phyloP scores from a whole-genome alignment of 2,797 vertebrate species.

The Gambelia wislizenii region DNA sequence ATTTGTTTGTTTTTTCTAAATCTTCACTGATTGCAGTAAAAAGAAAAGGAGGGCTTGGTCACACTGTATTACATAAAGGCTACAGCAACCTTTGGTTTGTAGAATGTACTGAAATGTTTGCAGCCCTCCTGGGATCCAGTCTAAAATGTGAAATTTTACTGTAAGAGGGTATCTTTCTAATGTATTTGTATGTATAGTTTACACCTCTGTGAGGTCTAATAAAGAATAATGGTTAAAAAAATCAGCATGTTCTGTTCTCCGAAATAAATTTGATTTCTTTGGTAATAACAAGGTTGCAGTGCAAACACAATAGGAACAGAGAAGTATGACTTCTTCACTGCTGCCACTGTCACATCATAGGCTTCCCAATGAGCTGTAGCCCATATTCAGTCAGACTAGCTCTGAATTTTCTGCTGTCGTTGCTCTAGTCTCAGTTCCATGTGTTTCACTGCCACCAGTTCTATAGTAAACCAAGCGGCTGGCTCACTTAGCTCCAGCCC shows the following conservation, averaged over 20 bases:
- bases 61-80: conserved; percentile 63
- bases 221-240: conserved; percentile 79
- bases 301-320: no score
- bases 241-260: conserved; percentile 66
- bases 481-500: no score
- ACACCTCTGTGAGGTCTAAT: conserved; percentile 79
- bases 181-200: conserved; percentile 78
- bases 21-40: conserved; percentile 62
- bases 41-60: conserved; percentile 58
- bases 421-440: no score
- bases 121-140: conserved; percentile 72
- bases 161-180: conserved; percentile 75
- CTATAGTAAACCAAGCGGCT: no score
- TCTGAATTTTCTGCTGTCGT: no score
- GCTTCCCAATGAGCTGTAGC: no score
- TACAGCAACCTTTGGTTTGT: conserved; percentile 74
- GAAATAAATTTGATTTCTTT: background rate
- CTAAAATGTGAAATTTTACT: conserved; percentile 72
- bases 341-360: no score
- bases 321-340: no score
- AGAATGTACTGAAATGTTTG: conserved; percentile 78
- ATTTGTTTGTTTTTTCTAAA: conserved; percentile 42
- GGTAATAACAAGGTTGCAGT: background rate
- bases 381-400: no score
- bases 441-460: no score